Base-by-base conservation (phyloP, 2,113 vertebrate genomes). In the Melanostigma gelatinosum region DNA sequence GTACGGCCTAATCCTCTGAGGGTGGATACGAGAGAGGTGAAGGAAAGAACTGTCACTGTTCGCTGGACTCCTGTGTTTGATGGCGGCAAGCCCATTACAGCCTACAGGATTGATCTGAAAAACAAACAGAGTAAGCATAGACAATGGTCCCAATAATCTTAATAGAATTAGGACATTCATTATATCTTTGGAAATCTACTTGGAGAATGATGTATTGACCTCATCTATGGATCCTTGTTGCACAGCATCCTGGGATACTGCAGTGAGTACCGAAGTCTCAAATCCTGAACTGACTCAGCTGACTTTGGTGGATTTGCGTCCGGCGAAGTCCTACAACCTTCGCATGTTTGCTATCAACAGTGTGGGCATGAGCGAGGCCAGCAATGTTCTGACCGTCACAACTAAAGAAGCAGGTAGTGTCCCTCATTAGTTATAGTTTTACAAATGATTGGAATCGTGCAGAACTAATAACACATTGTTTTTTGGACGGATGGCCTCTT, bases 351-450 rank as follows among this genome's bases (percentile, higher is more conserved):
- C 81, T 0, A 13, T 38, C 58, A 94, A 93, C 68, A 85, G 29
- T 34, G 24, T 89, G 58, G 92, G 93, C 54, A 64, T 71, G 42
- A 93, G 93, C 9, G 74, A 84, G 6, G 0, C 75, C 81, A 94
- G 93, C 82, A 93, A 94, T 15, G 80, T 89, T 13, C 81, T 93
- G 22, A 87, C 79, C 2, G 16, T 94, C 18, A 90, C 85, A 15
- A 91, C 90, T 0, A 89, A 85, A 66, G 93, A 93, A 92, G 88
- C 89, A 88, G 92, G 93, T 94, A 84, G 18, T 54, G 58, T 60
- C 34, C 0, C 0, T 44, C n/a, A 38, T 15, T 4, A 13, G 44
- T 61, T 16, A 18, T 11, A 12, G 13, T 55, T 61, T 24, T 11
- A 15, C 10, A 34, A 52, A 58, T 13, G 15, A 11, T 54, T 16